phyloP scores from a whole-genome alignment of 2,113 vertebrate species.

The Thomomys bottae region DNA sequence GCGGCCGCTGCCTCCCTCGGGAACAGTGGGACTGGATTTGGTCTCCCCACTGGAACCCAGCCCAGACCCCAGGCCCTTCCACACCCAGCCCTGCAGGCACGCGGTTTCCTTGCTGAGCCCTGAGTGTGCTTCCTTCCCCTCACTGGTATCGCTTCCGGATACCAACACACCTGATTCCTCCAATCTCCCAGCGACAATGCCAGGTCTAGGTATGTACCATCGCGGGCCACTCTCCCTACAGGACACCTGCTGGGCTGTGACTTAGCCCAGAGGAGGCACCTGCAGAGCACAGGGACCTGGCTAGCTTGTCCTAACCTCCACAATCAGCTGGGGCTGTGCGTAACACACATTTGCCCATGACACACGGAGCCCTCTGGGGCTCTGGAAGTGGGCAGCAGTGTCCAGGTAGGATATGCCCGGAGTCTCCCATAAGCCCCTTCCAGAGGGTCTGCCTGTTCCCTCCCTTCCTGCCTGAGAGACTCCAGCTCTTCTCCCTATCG shows the following conservation, averaged over 20 bases:
- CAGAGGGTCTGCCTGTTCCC: not conserved
- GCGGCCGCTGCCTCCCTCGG: not conserved
- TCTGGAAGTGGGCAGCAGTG: not conserved
- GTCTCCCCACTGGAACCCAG: not conserved
- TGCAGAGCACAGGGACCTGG: not conserved
- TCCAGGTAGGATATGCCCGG: not conserved
- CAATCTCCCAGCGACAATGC: too few relatives aligned
- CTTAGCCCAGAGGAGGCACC: not conserved
- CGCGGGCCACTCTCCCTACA: not conserved
- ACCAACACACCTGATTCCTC: too few relatives aligned
- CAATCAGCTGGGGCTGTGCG: not conserved
- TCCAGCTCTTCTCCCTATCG: not conserved
- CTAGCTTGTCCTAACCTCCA: not conserved
- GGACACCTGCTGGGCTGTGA: not conserved
- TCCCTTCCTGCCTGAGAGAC: not conserved
- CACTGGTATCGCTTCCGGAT: not conserved
- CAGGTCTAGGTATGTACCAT: not conserved
- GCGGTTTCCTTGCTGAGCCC: not conserved
- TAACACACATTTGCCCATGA: rapidly evolving
- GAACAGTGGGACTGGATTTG: not conserved
- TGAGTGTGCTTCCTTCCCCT: not conserved
- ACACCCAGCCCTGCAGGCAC: not conserved
- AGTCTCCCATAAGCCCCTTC: not conserved
- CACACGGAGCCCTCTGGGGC: too few relatives aligned
- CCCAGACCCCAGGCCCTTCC: not conserved